A percentile compares a stretch with the other conserved stretches of the same genome.
Evolutionary conservation across 2,888 invertebrate species (phyloP).

Genomic region (Artemia sp.): DNA sequence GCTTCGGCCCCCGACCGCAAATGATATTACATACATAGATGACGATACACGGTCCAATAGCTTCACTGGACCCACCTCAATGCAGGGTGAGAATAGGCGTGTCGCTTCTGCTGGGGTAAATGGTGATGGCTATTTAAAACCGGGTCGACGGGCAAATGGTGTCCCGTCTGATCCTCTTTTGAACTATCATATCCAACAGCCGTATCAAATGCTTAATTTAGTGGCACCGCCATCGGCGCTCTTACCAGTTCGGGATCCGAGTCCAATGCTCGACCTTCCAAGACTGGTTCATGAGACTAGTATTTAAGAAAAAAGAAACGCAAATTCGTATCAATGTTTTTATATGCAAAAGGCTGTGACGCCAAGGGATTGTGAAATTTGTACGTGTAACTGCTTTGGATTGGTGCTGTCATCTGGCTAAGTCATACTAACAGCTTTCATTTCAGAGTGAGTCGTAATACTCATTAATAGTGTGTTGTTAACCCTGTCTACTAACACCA

Average conservation of each 20-base stretch:
- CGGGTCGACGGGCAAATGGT: slow-evolving; percentile 16
- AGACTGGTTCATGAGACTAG: slow-evolving; percentile 49
- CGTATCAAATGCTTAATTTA: slow-evolving; percentile 24
- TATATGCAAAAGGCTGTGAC: slow-evolving; percentile 15
- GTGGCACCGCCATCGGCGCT: slow-evolving; percentile 18
- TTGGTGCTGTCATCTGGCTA: too few species aligned
- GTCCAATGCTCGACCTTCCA: slow-evolving; percentile 37
- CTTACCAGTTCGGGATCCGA: slow-evolving; percentile 25
- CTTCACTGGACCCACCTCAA: slow-evolving; percentile 20
- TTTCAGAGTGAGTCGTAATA: too few species aligned
- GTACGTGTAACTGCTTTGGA: too few species aligned
- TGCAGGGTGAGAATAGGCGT: slow-evolving; percentile 18
- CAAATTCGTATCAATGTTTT: slow-evolving; percentile 12
- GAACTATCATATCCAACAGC: slow-evolving; percentile 24
- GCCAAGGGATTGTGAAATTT: background rate
- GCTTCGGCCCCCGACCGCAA: slow-evolving; percentile 44
- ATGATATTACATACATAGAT: slow-evolving; percentile 69
- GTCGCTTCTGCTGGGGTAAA: slow-evolving; percentile 11
- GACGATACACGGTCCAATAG: slow-evolving; percentile 38
- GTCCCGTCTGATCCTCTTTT: background rate
- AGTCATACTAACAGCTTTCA: too few species aligned
- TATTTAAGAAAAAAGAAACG: slow-evolving; percentile 36
- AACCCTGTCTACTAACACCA: too few species aligned
- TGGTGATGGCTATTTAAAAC: slow-evolving; percentile 14
- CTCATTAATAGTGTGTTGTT: too few species aligned